A percentile compares a stretch with the other conserved stretches of the same genome.
Conservation (phyloP, 2,888 invertebrate species). For the Cryptus armator region DNA sequence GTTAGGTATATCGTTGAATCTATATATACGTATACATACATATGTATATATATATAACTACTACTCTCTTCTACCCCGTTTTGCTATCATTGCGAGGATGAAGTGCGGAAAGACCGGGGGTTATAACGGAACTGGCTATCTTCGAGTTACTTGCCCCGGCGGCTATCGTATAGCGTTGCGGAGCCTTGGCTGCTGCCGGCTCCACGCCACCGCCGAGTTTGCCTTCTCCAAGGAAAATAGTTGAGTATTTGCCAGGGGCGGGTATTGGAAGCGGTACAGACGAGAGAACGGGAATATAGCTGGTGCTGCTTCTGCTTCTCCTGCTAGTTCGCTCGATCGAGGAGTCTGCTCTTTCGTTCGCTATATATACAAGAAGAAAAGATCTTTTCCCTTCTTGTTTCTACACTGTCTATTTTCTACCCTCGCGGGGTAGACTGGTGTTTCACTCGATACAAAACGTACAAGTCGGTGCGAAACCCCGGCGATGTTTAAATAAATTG, state of each 20-base stretch:
- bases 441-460: constrained; percentile 15
- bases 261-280: constrained; percentile 66
- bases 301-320: constrained; percentile 6
- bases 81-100: constrained; percentile 69
- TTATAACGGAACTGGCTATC: constrained; percentile 70
- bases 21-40: constrained; percentile 15
- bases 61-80: constrained; percentile 52
- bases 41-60: constrained; percentile 17
- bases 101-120: constrained; percentile 68
- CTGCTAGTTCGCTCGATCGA: constrained; percentile 66
- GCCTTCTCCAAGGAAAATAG: constrained; percentile 70
- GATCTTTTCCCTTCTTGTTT: constrained; percentile 42
- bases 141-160: constrained; percentile 69
- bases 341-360: constrained; percentile 62
- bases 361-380: constrained; percentile 45
- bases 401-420: constrained; percentile 39
- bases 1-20: constrained; percentile 42
- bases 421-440: neutral
- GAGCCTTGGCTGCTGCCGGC: constrained; percentile 64
- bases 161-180: constrained; percentile 49
- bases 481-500: constrained; percentile 27
- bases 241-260: constrained; percentile 72
- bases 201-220: constrained; percentile 60
- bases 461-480: neutral
- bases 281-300: constrained; percentile 59